Evolutionary conservation across 2,888 invertebrate species (phyloP), one percentile per base, ranked within the genome.

Genomic region (Cerastis leucographa): DNA sequence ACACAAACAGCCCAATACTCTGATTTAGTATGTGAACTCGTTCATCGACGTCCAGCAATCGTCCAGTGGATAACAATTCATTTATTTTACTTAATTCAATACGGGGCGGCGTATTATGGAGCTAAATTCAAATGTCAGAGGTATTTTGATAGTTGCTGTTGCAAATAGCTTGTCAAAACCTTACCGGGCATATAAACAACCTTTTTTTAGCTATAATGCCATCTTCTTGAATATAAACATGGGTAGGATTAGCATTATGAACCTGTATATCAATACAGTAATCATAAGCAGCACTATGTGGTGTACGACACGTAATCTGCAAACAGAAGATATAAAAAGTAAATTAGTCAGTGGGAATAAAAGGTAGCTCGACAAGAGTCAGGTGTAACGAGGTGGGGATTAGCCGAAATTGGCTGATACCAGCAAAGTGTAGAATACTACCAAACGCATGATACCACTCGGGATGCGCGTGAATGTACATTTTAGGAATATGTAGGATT

Each of bases 241-340:
- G 22, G 25, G 11, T 51, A 81, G 9, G 2, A 68, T 22, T 17
- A 65, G 0, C 56, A 75, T 61, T 42, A 81, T 22, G 12, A 81
- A 70, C 12, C 56, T 54, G 29, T 42, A 77, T 56, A 77, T 0
- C 9, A 77, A 42, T 1, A 77, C n/a, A 11, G 25, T 25, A 8
- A 77, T 44, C 17, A 73, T n/a, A 17, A 81, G 14, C 49, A 81
- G 25, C 5, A 77, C 49, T 12, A 82, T 17, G 56, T 82, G 12
- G 67, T 81, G 44, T 49, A 70, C 49, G 35, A 54, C n/a, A 17
- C 62, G 72, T 59, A 82, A 73, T 29, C 81, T 81, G 81, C 0
- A 76, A 72, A 61, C 1, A 76, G 40, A 74, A 59, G 0, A 56
- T 2, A 2, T 25, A 0, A 7, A 14, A 25, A 56, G 5, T 6